Base-by-base conservation (phyloP, 2,113 vertebrate genomes). In the Canis aureus region DNA sequence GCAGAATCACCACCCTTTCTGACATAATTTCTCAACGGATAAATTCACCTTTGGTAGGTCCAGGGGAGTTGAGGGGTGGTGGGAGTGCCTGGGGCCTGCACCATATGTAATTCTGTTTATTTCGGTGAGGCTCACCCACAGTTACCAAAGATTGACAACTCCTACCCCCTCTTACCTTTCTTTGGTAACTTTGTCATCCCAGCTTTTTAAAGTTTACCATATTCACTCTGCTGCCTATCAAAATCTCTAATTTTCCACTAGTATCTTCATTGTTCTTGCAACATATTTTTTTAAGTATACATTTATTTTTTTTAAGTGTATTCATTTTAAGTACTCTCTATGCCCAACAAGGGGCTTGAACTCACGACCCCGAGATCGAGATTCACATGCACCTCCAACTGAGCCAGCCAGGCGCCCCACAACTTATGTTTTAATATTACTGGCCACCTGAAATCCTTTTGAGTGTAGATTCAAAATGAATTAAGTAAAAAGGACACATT, bases 401-500 rank as follows among this genome's bases (percentile, higher is more conserved):
- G 74, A 51, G 25, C 25, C 1, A 13, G 74, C 74, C 25, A 51
- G 43, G 74, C 27, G 7, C 3, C 23, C 43, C 25, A 76, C 74
- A 29, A 78, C 74, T 9, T 43, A 49, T 59, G 12, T 67, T 87
- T 92, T 76, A 83, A 53, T 64, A 59, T 11, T 29, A n/a, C 38
- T 71, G 81, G 76, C 38, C 32, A 80, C 71, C 51, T 67, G 71
- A 92, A 97, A 89, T 86, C 12, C 87, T 81, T 86, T 35, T 86
- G 32, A 82, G 60, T 74, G 3, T 38, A 53, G 43, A 85, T 85
- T 87, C 35, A 76, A 88, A 84, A 69, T 74, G 74, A 94, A 69
- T n/a, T 76, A 49, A 35, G 85, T 25, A 5, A 66, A 88, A 93
- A 85, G 10, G 32, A 64, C 22, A 94, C 49, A 79, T 80, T 91